These are phyloP conservation scores for Strigamia transsilvanica DNA, from an alignment of 2,888 invertebrate species.

Conservation along the genomic window DNA sequence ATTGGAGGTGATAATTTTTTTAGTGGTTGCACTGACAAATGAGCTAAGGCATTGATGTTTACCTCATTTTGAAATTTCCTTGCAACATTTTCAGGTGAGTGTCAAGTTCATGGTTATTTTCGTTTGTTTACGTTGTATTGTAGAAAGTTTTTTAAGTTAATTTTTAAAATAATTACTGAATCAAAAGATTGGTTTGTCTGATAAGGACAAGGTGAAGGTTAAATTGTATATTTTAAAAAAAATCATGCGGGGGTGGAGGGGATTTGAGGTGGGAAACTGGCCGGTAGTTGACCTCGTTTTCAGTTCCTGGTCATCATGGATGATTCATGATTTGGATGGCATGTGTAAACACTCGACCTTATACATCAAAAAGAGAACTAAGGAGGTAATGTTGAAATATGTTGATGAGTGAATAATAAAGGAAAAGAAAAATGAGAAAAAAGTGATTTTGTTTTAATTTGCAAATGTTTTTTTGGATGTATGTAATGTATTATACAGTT, in stretches of 20 bases:
- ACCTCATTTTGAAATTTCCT: background rate
- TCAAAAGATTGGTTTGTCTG: background rate
- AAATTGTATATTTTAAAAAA: background rate
- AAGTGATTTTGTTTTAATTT: background rate
- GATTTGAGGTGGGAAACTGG: conserved; percentile 46
- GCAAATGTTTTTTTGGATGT: background rate
- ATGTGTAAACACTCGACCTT: conserved; percentile 19
- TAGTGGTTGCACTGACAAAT: background rate
- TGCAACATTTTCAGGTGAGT: conserved; percentile 10
- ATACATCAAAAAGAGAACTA: background rate
- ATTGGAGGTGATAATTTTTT: background rate
- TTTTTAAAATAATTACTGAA: background rate
- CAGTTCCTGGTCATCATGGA: conserved; percentile 49
- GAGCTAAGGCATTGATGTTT: background rate
- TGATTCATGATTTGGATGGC: conserved; percentile 18
- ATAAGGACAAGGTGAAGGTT: conserved; percentile 25
- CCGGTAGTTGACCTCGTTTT: conserved; percentile 46
- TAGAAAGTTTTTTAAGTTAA: background rate
- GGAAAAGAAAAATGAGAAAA: background rate
- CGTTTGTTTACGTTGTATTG: background rate
- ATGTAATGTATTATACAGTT: background rate
- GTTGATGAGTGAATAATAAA: conserved; percentile 8
- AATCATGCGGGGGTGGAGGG: conserved; percentile 10
- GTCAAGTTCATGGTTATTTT: conserved; percentile 20
- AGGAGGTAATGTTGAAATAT: background rate